Conservation (phyloP, 1,140 invertebrate genomes). For the Rhizoglyphus robini region DNA sequence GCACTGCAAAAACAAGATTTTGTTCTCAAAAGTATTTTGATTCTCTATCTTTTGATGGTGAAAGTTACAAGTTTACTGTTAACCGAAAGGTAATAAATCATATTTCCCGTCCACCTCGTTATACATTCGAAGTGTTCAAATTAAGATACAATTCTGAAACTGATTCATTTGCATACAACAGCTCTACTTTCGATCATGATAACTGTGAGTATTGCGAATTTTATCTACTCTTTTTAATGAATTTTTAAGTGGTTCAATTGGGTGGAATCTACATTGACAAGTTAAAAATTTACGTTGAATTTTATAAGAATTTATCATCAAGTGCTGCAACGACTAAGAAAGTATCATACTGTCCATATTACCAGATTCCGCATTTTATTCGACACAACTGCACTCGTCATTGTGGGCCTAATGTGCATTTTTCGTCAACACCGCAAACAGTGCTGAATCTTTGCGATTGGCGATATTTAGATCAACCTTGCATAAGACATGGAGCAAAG, state of each 20-base stretch:
- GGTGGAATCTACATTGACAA: slow-evolving; percentile 6
- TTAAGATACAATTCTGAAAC: background rate
- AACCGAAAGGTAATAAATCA: background rate
- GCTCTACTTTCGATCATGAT: background rate
- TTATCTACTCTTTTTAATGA: background rate
- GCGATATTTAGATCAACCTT: background rate
- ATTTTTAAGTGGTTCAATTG: background rate
- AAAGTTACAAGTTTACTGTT: background rate
- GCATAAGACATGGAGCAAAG: background rate
- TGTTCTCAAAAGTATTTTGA: slow-evolving; percentile 13
- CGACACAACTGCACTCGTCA: background rate
- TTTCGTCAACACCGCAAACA: no score
- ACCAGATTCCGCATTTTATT: background rate
- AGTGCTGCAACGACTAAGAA: no score
- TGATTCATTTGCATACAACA: background rate
- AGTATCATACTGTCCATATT: background rate
- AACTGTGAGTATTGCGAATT: background rate
- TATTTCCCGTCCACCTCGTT: no score
- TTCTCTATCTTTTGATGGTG: background rate
- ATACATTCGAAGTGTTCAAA: background rate
- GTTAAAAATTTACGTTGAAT: background rate
- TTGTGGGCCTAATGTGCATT: no score
- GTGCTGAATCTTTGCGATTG: background rate
- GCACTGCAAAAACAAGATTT: background rate
- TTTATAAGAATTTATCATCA: background rate